These are phyloP conservation scores for Watsonalla cultraria DNA, from an alignment of 2,888 invertebrate species.

Conservation along the genomic window DNA sequence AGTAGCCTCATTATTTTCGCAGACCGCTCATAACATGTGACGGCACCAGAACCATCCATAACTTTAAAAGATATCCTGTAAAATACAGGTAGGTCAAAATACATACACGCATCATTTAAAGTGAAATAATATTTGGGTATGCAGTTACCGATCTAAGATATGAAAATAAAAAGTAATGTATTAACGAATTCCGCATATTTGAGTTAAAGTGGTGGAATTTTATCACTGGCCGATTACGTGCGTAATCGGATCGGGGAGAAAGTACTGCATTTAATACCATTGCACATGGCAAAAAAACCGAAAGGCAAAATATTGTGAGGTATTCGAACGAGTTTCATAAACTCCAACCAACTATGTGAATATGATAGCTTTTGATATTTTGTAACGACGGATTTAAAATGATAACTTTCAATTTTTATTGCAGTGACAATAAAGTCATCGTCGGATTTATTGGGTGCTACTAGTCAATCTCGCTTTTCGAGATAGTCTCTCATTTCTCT, in stretches of 20 bases:
- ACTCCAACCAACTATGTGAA: slow-evolving; percentile 27
- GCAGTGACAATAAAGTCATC: slow-evolving; percentile 19
- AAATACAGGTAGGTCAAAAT: too few relatives aligned
- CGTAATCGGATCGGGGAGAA: slow-evolving; percentile 69
- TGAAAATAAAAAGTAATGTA: slow-evolving; percentile 9
- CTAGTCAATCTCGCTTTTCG: neutral
- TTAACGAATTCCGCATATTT: slow-evolving; percentile 36
- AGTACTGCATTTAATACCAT: slow-evolving; percentile 60
- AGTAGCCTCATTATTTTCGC: too few relatives aligned
- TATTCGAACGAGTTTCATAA: slow-evolving; percentile 59
- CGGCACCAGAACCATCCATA: too few relatives aligned
- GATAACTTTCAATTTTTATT: slow-evolving; percentile 34
- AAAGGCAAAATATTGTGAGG: slow-evolving; percentile 67
- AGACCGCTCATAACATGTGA: too few relatives aligned
- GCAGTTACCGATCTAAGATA: neutral
- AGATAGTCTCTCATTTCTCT: neutral
- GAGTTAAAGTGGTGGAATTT: slow-evolving; percentile 43
- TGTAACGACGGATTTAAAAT: slow-evolving; percentile 43
- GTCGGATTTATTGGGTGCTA: slow-evolving; percentile 6
- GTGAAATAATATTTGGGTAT: neutral
- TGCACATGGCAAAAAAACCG: slow-evolving; percentile 49
- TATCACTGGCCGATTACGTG: slow-evolving; percentile 38
- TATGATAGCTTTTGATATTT: slow-evolving; percentile 24
- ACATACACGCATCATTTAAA: too few relatives aligned
- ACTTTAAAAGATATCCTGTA: too few relatives aligned